Base-by-base conservation (phyloP, 1,140 invertebrate genomes). In the Euwallacea similis region DNA sequence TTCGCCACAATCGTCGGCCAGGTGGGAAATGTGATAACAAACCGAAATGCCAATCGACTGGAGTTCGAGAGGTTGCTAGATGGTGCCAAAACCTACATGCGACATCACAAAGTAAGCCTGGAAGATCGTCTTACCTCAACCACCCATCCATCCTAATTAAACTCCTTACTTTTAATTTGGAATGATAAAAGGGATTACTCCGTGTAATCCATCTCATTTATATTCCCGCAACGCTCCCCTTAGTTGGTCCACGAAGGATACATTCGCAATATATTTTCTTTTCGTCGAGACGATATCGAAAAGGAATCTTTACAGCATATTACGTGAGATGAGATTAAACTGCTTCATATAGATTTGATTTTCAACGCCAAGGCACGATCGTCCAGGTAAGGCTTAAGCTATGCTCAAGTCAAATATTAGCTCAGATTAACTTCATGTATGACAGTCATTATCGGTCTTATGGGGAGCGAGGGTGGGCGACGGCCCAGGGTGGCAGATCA, bases 1-100 rank as follows among this genome's bases (percentile, higher is more conserved):
- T 98, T 98, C 83, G 95, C 96, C n/a, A 98, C 95, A 10, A 97
- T 98, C 78, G 96, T 98, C 15, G 96, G 96, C 60, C 96, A 98
- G 88, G 96, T 98, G 44, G 96, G 96, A 66, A 98, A 97, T 83
- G 95, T 98, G 74, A 98, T 98, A 79, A 97, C 95, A 6, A 98
- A 98, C 83, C 88, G 95, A 73, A 98, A 98, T 81, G 96, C 96
- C n/a, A 98, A 96, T 83, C 87, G 96, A 21, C 85, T 97, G 66
- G 96, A 98, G 84, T 98, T 98, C 81, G 96, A 98, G 84, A 84
- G 95, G 76, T 86, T 98, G 7, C 84, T 98, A 75, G 96, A 98
- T 82, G 95, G 95, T 60, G 96, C 96, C 47, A 98, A 98, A 82
- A 91, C 94, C 3, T 98, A 98, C 79, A 98, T 98, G 96, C 86